phyloP scores from a whole-genome alignment of 2,113 vertebrate species.

The Lamprotornis superbus region DNA sequence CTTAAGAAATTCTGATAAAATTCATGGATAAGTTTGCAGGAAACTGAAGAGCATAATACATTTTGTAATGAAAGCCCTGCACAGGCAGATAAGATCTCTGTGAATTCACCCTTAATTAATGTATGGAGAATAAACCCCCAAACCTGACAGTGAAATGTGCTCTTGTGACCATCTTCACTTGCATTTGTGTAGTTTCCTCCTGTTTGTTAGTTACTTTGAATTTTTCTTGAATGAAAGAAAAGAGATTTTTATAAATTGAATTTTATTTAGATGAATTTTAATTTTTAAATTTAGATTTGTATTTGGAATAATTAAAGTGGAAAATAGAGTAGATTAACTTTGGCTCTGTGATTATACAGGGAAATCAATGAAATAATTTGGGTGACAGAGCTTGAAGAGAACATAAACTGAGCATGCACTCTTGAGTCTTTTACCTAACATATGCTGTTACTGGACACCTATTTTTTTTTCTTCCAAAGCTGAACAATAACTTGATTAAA shows the following conservation, averaged over 20 bases:
- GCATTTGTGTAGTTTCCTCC: background rate
- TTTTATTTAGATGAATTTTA: background rate
- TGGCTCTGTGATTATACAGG: background rate
- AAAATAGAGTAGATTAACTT: background rate
- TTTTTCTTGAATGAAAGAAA: background rate
- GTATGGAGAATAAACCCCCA: background rate
- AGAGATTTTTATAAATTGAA: background rate
- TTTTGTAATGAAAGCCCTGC: background rate
- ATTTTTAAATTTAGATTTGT: background rate
- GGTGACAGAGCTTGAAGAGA: constrained; percentile 24
- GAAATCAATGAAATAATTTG: constrained; percentile 1
- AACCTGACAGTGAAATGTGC: background rate
- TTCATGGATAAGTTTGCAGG: fast-evolving
- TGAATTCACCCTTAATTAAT: background rate
- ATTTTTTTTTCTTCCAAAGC: constrained; percentile 21
- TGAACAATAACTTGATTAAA: constrained; percentile 71
- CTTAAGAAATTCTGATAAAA: background rate
- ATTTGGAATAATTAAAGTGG: background rate
- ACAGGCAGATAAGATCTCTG: background rate
- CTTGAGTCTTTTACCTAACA: background rate
- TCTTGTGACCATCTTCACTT: background rate
- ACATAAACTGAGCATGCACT: background rate
- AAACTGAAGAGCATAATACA: background rate
- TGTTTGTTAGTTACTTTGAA: background rate
- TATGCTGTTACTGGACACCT: background rate